phyloP scores from a whole-genome alignment of 1,140 invertebrate species.

The Parapsyche elsis region DNA sequence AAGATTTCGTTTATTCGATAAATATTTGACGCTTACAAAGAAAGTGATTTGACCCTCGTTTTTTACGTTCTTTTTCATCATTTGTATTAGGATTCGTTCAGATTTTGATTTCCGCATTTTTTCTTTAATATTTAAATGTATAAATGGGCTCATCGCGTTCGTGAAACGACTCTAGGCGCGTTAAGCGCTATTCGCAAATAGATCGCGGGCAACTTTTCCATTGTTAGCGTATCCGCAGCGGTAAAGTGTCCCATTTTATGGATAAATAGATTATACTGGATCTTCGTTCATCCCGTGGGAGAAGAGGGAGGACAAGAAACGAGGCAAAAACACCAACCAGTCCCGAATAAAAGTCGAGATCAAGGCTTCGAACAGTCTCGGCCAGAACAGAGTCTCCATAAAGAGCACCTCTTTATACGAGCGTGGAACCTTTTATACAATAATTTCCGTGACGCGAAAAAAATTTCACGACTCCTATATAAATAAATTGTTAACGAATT shows the following conservation, averaged over 20 bases:
- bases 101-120: too few species aligned
- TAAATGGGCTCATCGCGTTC: background rate
- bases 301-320: background rate
- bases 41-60: too few species aligned
- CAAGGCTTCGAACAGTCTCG: background rate
- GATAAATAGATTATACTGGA: constrained; percentile 21
- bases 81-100: too few species aligned
- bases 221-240: constrained; percentile 1
- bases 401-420: too few species aligned
- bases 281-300: constrained; percentile 14
- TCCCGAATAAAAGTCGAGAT: background rate
- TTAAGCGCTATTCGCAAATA: background rate
- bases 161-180: constrained; percentile 4
- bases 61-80: too few species aligned
- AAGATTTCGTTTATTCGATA: too few species aligned
- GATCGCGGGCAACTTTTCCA: background rate
- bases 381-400: background rate
- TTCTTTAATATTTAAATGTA: background rate
- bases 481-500: background rate
- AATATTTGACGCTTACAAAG: too few species aligned
- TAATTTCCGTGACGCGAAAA: background rate
- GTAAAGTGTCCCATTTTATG: constrained; percentile 26
- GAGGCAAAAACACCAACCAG: constrained; percentile 24
- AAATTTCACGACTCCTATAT: background rate
- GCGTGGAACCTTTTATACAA: background rate